Evolutionary conservation across 92 coral and sea anemone genomes (phyloP), one percentile per base, ranked within the genome.

Genomic region (Parazoanthus atlanticus): DNA sequence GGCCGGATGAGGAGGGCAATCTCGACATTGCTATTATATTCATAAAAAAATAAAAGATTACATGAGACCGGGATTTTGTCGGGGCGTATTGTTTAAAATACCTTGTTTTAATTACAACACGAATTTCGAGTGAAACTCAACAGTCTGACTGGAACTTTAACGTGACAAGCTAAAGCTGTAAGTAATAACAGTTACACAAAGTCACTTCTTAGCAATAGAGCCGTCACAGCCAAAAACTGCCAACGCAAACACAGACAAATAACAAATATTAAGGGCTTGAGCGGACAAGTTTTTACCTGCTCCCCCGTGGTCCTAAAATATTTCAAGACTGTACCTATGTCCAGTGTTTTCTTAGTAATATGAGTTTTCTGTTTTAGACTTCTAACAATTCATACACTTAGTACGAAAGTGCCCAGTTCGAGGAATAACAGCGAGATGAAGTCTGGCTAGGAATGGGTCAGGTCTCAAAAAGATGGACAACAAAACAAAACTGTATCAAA

Each of bases 381-480:
- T 56, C 56, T 29, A 26, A 80, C 15, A 79, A 54, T 7, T 31
- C 3, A 66, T 17, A 28, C 66, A 56, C 58, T 15, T 30, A 66
- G 23, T 3, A 1, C 34, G 31, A 43, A 41, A 84, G 19, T 69
- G 67, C 41, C 43, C 46, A 17, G 87, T 69, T 69, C 87, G 31
- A 23, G 87, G 78, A 69, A 70, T 43, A 41, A 71, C 79, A 84
- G 43, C 64, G 64, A 47, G 28, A 29, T 46, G 43, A 47, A 84
- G 78, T 84, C 78, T 71, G 31, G 28, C 8, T 65, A 84, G 87
- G 78, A 69, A 41, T 49, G 77, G 87, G 67, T 84, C 84, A 79
- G 26, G 11, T 12, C 52, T 79, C 33, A 78, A 16, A 36, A 28
- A 47, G 82, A 26, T 26, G 72, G 71, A 36, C 21, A 43, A 70